Evolutionary conservation across 2,888 invertebrate genomes (phyloP).

Genomic region (Lepidocyrtoides sp.): DNA sequence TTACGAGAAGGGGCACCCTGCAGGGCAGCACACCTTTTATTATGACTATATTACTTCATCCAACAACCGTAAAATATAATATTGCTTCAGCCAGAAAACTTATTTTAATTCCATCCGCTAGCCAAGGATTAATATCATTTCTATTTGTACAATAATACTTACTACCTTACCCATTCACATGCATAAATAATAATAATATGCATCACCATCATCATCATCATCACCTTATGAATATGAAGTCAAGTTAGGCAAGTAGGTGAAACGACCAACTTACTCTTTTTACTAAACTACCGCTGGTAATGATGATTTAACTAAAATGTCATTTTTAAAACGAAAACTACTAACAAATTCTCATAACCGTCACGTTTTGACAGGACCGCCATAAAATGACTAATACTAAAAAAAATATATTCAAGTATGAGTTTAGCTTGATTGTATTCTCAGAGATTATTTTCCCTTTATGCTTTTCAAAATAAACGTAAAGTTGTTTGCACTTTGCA

Average conservation of each 20-base stretch:
- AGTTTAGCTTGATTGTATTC: not conserved
- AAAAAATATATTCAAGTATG: not conserved
- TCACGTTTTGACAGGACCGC: not conserved
- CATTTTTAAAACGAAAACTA: not conserved
- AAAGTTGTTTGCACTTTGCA: not conserved
- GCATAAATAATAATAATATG: not conserved
- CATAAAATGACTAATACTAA: too few relatives aligned
- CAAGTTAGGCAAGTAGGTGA: conserved; percentile 8
- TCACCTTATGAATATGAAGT: not conserved
- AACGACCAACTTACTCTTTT: not conserved
- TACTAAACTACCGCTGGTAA: not conserved
- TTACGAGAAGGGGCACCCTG: conserved; percentile 71
- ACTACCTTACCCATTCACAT: not conserved
- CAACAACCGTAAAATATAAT: conserved; percentile 52
- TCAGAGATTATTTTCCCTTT: not conserved
- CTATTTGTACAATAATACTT: not conserved
- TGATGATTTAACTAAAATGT: not conserved
- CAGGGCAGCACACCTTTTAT: conserved; percentile 77
- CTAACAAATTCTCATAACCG: not conserved
- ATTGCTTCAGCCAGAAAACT: conserved; percentile 33
- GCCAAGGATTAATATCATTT: conserved; percentile 4
- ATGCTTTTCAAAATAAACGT: not conserved
- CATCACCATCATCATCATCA: not conserved
- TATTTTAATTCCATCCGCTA: conserved; percentile 37
- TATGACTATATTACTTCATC: conserved; percentile 72